Evolutionary conservation across 1,140 invertebrate species (phyloP), one percentile per base, ranked within the genome.

Genomic region (Meloidogyne chitwoodi): DNA sequence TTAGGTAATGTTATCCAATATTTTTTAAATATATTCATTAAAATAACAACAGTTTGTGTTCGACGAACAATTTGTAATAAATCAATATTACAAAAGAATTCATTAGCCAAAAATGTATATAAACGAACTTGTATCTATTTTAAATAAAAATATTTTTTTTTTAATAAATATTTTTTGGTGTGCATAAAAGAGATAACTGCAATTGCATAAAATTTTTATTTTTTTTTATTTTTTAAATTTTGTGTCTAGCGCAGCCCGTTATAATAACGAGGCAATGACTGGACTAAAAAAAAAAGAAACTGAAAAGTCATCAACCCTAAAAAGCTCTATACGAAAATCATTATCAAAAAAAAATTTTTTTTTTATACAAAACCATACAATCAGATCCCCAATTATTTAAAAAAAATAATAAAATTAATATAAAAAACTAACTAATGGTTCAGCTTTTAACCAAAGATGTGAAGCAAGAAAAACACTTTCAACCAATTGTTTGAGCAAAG

Each of bases 381-480:
- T 5, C 14, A 22, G 38, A 34, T 0, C 1, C 22, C 38, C 22
- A 22, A 19, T 5, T 66, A 31, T 66, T 0, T 31, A 74, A 38
- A 72, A 61, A 48, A 72, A 79, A 31, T 14, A 77, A 44, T 1
- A 66, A 29, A 19, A 27, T 38, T 61, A 29, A 48, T 24, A 31
- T 12, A 31, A 68, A 31, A 81, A 75, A 81, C 70, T 61, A 38
- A 85, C 84, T 65, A 74, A 71, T 16, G 84, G 66, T 2, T 74
- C 68, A 16, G 95, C 94, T 88, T 98, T 95, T 83, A 99, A 96
- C 96, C 96, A 99, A 63, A 99, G 90, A 31, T 94, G 93, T 8
- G 96, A 95, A 91, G 98, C 99, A 91, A 99, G 99, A 41, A 99
- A 91, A 63, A 99, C 93, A 90, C 98, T 94, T 89, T 99, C 96